These are phyloP conservation scores for Lycocerus yunnanus DNA, from an alignment of 2,888 invertebrate genomes.

Conservation along the genomic window DNA sequence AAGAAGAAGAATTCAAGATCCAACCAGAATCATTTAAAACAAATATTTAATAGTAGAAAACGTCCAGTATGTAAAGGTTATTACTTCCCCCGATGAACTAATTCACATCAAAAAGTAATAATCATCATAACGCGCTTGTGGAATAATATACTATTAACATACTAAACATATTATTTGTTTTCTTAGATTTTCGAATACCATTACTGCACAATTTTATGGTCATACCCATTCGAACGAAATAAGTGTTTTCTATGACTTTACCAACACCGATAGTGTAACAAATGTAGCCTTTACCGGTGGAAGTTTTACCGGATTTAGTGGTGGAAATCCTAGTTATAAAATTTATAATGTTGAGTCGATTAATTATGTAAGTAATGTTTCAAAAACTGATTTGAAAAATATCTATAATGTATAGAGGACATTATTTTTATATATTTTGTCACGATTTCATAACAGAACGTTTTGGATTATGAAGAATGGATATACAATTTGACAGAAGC, in stretches of 20 bases:
- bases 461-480: conserved; percentile 68
- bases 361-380: conserved; percentile 39
- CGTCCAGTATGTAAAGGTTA: too few species aligned
- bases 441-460: conserved; percentile 53
- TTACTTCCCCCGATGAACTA: too few species aligned
- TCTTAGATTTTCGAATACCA: conserved; percentile 73
- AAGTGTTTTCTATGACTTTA: conserved; percentile 68
- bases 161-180: neutral
- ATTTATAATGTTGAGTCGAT: conserved; percentile 42
- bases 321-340: conserved; percentile 63
- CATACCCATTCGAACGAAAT: conserved; percentile 82
- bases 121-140: too few species aligned
- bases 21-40: too few species aligned
- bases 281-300: conserved; percentile 75
- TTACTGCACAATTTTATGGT: conserved; percentile 82
- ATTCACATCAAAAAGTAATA: too few species aligned
- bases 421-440: neutral
- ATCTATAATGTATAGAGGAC: too few species aligned
- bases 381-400: neutral
- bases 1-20: too few species aligned
- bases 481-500: conserved; percentile 77
- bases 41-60: too few species aligned
- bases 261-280: conserved; percentile 60
- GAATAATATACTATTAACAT: too few species aligned
- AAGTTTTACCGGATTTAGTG: conserved; percentile 63